These are phyloP conservation scores for Ectemnius lituratus DNA, from an alignment of 2,888 invertebrate species.

Conservation along the genomic window DNA sequence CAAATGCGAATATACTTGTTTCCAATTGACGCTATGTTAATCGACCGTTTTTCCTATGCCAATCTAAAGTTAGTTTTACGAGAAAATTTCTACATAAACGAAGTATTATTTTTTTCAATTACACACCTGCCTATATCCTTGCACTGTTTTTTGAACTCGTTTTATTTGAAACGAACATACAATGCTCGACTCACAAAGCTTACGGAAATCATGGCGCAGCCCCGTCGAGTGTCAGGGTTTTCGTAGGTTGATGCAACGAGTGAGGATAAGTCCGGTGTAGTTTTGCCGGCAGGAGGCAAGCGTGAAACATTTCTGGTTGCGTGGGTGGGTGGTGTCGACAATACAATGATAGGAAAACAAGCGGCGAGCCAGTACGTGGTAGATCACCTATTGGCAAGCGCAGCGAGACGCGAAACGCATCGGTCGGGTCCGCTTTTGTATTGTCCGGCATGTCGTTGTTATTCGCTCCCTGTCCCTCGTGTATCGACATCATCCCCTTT, in stretches of 20 bases:
- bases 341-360: conserved; percentile 51
- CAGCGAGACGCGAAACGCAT: conserved; percentile 62
- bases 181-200: not conserved
- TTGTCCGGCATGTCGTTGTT: conserved; percentile 66
- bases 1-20: no score
- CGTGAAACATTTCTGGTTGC: conserved; percentile 24
- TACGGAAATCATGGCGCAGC: not conserved
- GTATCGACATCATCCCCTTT: conserved; percentile 9
- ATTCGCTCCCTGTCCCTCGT: conserved; percentile 23
- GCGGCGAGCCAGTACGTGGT: conserved; percentile 37
- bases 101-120: no score
- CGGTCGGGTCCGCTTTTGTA: conserved; percentile 61
- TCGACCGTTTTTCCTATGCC: no score
- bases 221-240: conserved; percentile 9
- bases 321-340: conserved; percentile 10
- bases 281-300: conserved; percentile 4
- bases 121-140: no score
- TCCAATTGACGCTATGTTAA: no score
- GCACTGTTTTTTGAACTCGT: no score
- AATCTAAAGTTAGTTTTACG: no score
- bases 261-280: not conserved
- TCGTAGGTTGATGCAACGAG: not conserved
- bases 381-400: conserved; percentile 60
- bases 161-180: no score
- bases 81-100: no score